These are phyloP conservation scores for Meloidogyne exigua DNA, from an alignment of 1,140 invertebrate species.

Conservation along the genomic window DNA sequence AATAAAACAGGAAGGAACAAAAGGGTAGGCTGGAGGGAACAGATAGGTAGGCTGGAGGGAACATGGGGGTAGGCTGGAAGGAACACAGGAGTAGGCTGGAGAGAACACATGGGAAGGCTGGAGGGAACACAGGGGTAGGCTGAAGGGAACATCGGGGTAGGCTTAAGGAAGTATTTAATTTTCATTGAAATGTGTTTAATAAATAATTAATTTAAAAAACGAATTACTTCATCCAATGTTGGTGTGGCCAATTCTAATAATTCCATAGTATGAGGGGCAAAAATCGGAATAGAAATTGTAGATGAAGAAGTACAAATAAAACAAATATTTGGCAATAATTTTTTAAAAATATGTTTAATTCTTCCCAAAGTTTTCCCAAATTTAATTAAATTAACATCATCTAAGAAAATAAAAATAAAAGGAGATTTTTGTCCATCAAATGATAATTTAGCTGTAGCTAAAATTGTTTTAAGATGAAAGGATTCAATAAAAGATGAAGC, in stretches of 20 bases:
- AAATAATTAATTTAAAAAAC: conserved; percentile 30
- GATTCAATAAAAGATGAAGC: conserved; percentile 17
- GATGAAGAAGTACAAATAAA: conserved; percentile 39
- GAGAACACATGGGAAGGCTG: too few relatives aligned
- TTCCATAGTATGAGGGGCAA: conserved; percentile 35
- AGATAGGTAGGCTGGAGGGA: too few relatives aligned
- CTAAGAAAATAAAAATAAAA: conserved; percentile 42
- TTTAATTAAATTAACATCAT: conserved; percentile 43
- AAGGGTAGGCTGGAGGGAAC: not conserved
- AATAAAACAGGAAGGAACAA: too few relatives aligned
- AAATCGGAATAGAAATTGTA: conserved; percentile 27
- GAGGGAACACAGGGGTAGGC: too few relatives aligned
- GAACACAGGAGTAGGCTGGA: too few relatives aligned
- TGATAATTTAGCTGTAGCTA: conserved; percentile 43
- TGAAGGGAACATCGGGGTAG: too few relatives aligned
- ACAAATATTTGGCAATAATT: conserved; percentile 44
- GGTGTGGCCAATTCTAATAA: conserved; percentile 34
- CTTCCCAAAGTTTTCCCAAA: conserved; percentile 40
- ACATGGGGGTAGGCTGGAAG: too few relatives aligned
- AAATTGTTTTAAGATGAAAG: conserved; percentile 40
- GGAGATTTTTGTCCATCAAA: conserved; percentile 18
- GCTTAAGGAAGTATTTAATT: not conserved
- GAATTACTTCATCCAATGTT: conserved; percentile 31
- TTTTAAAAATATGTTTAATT: conserved; percentile 39
- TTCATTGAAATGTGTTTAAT: not conserved